A percentile compares a stretch with the other conserved stretches of the same genome.
phyloP scores from a whole-genome alignment of 2,797 vertebrate genomes.

The Melanotaenia maccullochi region DNA sequence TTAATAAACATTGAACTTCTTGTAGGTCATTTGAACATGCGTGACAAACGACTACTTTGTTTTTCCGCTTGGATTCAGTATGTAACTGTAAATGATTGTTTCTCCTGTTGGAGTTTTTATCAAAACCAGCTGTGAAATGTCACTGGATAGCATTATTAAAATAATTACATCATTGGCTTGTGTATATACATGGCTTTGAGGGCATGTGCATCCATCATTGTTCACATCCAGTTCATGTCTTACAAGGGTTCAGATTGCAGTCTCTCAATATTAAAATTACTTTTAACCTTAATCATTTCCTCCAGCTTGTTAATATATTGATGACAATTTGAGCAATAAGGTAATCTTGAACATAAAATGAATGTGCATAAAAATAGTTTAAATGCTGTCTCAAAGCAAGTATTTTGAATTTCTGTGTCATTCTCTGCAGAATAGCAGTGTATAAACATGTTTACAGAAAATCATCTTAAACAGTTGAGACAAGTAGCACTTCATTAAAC shows the following conservation, averaged over 20 bases:
- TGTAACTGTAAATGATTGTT: constrained; percentile 64
- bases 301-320: not conserved
- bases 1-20: constrained; percentile 40
- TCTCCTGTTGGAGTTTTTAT: constrained; percentile 47
- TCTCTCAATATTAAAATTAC: not conserved
- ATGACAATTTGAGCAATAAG: not conserved
- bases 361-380: not conserved
- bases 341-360: not conserved
- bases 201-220: not conserved
- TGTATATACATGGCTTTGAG: not conserved
- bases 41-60: constrained; percentile 62
- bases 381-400: not conserved
- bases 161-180: not conserved
- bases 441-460: not conserved
- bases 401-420: not conserved
- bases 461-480: not conserved
- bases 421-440: not conserved
- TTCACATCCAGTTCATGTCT: not conserved
- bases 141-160: not conserved
- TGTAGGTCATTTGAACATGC: constrained; percentile 58
- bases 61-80: constrained; percentile 44
- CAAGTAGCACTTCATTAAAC: not conserved
- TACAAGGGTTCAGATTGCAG: not conserved
- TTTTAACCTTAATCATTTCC: not conserved
- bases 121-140: constrained; percentile 17